These are phyloP conservation scores for Pseudomyrmex dendroicus DNA, from an alignment of 1,140 invertebrate genomes.

Conservation along the genomic window DNA sequence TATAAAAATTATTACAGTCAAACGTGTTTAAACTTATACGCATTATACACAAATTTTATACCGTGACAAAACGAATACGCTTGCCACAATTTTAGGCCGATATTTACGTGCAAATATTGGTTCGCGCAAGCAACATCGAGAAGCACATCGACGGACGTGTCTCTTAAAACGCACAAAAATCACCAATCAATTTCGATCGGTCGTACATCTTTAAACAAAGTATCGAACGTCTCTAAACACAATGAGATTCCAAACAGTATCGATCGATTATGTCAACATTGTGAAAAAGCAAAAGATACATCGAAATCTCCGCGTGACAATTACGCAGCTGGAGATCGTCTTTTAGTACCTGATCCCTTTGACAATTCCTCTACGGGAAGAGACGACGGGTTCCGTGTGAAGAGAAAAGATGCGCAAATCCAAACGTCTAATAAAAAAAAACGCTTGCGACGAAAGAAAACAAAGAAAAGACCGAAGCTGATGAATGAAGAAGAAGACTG, in stretches of 20 bases:
- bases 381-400: background rate
- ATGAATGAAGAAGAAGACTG: background rate
- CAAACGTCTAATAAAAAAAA: constrained; percentile 36
- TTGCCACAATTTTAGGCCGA: constrained; percentile 15
- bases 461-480: background rate
- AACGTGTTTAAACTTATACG: too few relatives aligned
- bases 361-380: background rate
- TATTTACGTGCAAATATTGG: constrained; percentile 26
- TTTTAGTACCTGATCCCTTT: background rate
- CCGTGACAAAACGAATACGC: background rate
- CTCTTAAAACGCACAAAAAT: background rate
- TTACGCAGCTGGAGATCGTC: background rate
- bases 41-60: background rate
- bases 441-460: background rate
- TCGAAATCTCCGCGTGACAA: background rate
- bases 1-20: too few relatives aligned
- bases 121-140: background rate
- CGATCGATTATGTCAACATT: background rate
- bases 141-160: background rate
- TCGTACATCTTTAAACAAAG: background rate
- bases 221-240: background rate
- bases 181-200: background rate
- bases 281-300: background rate
- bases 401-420: constrained; percentile 10
- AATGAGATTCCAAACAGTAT: background rate